These are phyloP conservation scores for Penaeus vannamei DNA, from an alignment of 1,140 invertebrate genomes.

Conservation along the genomic window DNA sequence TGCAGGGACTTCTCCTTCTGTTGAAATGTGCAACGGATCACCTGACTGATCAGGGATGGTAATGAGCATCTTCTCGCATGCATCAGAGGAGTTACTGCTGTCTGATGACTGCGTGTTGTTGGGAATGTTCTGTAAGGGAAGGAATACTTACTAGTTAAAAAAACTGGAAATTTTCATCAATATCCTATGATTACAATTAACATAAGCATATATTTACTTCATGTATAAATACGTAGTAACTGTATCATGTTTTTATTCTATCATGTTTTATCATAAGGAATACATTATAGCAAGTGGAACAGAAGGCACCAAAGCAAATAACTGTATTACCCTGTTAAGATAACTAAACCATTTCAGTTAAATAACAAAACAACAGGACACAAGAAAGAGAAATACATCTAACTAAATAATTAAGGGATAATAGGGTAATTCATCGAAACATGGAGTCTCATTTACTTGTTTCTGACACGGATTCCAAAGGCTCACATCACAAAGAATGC, in stretches of 20 bases:
- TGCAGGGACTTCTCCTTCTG: slow-evolving; percentile 45
- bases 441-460: slow-evolving; percentile 29
- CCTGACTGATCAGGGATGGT: slow-evolving; percentile 59
- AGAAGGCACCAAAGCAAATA: no score
- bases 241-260: no score
- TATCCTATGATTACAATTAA: no score
- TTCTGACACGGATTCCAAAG: background rate
- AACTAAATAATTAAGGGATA: slow-evolving; percentile 29
- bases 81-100: slow-evolving; percentile 60
- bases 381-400: background rate
- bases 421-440: slow-evolving; percentile 58
- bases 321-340: no score
- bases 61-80: slow-evolving; percentile 60
- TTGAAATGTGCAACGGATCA: slow-evolving; percentile 55
- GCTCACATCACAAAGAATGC: background rate
- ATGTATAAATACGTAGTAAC: no score
- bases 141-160: background rate
- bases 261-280: no score
- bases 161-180: background rate
- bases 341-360: background rate
- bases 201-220: no score
- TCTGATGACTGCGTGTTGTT: slow-evolving; percentile 49
- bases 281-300: no score
- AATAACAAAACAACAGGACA: background rate
- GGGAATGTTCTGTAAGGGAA: slow-evolving; percentile 42